phyloP scores from a whole-genome alignment of 2,113 vertebrate genomes.

The Hemicordylus capensis region DNA sequence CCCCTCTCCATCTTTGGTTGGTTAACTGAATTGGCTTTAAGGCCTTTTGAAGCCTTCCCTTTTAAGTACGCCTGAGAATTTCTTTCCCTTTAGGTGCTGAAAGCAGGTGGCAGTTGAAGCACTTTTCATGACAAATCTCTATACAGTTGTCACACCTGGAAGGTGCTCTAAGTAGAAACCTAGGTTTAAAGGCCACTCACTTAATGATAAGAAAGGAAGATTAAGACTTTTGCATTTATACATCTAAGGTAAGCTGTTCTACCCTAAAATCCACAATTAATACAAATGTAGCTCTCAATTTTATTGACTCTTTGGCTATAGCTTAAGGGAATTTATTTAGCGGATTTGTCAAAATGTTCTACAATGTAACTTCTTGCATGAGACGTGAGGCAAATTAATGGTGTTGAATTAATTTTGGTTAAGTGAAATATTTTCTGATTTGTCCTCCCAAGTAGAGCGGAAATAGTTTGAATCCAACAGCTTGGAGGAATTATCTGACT shows the following conservation, averaged over 20 bases:
- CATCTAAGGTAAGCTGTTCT: not conserved
- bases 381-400: slow-evolving; percentile 20
- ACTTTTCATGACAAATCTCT: slow-evolving; percentile 31
- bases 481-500: slow-evolving; percentile 51
- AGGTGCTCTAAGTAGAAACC: not conserved
- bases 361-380: slow-evolving; percentile 6
- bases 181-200: slow-evolving; percentile 23
- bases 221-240: slow-evolving; percentile 10
- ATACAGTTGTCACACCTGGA: not conserved
- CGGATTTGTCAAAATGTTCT: not conserved
- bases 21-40: slow-evolving; percentile 41
- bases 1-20: slow-evolving; percentile 16
- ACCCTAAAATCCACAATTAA: not conserved
- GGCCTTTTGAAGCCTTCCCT: slow-evolving; percentile 38
- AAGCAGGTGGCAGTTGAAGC: not conserved
- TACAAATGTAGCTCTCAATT: not conserved
- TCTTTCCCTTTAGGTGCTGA: not conserved
- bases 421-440: slow-evolving; percentile 32
- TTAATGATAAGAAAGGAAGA: slow-evolving; percentile 19
- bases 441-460: slow-evolving; percentile 41
- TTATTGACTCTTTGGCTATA: slow-evolving; percentile 35
- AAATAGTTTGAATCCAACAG: slow-evolving; percentile 46
- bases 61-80: not conserved
- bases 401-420: slow-evolving; percentile 30
- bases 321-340: slow-evolving; percentile 26